phyloP scores from a whole-genome alignment of 1,140 invertebrate species.

The Muscidifurax raptorellus region DNA sequence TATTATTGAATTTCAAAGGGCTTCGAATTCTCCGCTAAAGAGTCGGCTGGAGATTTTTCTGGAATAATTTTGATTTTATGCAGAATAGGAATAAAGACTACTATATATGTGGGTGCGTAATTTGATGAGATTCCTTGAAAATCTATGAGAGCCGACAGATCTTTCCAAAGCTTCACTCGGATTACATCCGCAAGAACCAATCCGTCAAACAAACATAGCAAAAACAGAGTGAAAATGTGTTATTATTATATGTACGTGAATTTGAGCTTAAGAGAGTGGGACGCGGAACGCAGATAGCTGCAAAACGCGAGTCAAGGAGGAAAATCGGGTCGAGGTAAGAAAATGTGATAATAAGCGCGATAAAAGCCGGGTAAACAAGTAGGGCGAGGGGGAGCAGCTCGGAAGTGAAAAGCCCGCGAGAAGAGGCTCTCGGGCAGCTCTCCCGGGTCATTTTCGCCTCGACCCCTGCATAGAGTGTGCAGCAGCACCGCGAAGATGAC shows the following conservation, averaged over 20 bases:
- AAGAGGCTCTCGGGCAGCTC: conserved; percentile 23
- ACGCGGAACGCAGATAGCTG: not conserved
- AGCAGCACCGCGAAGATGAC: conserved; percentile 1
- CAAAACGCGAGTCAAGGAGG: conserved; percentile 19
- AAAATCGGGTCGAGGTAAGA: conserved; percentile 49
- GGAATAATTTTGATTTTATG: not conserved
- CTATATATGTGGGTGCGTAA: no score
- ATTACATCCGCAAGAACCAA: not conserved
- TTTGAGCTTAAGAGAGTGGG: not conserved
- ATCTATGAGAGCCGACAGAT: no score
- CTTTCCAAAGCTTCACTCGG: no score
- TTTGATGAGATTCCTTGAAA: no score
- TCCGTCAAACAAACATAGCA: not conserved
- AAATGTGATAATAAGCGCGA: conserved; percentile 55
- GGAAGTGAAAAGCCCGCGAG: not conserved
- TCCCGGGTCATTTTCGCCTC: conserved; percentile 29
- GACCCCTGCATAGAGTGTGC: not conserved
- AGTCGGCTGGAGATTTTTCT: not conserved
- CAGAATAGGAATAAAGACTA: no score
- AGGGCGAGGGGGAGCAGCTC: not conserved
- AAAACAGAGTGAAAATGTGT: not conserved
- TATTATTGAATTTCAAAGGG: conserved; percentile 38
- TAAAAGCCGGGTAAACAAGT: conserved; percentile 47
- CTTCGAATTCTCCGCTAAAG: conserved; percentile 6
- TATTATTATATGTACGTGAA: not conserved